phyloP scores from a whole-genome alignment of 2,113 vertebrate species.

The Oncorhynchus clarkii region DNA sequence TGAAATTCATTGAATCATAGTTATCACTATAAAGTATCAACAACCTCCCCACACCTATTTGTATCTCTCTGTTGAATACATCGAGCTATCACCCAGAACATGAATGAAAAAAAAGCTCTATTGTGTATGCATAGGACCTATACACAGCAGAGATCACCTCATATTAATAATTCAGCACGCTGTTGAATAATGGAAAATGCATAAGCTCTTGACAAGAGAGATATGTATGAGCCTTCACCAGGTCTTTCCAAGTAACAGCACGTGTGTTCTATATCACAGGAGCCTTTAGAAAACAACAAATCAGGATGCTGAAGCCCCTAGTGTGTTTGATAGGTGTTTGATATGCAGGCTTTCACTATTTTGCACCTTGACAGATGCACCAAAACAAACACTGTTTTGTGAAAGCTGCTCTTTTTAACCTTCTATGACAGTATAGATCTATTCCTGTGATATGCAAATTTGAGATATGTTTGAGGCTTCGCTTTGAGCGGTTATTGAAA shows the following conservation, averaged over 20 bases:
- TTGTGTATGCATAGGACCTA: conserved; percentile 22
- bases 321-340: conserved; percentile 18
- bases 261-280: conserved; percentile 31
- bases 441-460: conserved; percentile 47
- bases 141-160: conserved; percentile 42
- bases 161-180: conserved; percentile 62
- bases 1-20: neutral
- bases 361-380: conserved; percentile 7
- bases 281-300: conserved; percentile 5
- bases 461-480: conserved; percentile 25
- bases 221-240: conserved; percentile 42
- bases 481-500: conserved; percentile 50
- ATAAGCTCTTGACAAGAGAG: conserved; percentile 57
- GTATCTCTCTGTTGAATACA: neutral
- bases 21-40: neutral
- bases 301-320: neutral
- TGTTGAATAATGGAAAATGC: conserved; percentile 66
- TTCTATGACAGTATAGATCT: conserved; percentile 24
- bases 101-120: conserved; percentile 20
- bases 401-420: conserved; percentile 24
- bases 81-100: conserved; percentile 8
- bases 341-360: conserved; percentile 4
- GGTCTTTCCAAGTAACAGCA: conserved; percentile 8
- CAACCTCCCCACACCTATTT: neutral
- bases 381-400: conserved; percentile 11